Evolutionary conservation across 2,888 invertebrate species (phyloP).

Genomic region (Allolobophora icterica): DNA sequence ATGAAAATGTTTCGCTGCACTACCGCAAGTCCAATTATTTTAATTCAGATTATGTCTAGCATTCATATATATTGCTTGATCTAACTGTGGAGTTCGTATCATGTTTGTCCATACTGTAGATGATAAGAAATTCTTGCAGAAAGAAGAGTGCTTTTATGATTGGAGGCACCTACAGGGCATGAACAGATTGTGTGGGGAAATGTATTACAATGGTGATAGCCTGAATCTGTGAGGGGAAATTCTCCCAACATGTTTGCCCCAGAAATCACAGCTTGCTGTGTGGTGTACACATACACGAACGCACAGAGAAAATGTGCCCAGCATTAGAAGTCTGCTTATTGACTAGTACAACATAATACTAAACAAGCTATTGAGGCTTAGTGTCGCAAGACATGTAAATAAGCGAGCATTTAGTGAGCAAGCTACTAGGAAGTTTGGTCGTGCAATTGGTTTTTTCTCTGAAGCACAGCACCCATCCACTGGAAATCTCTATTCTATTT

Average conservation of each 20-base stretch:
- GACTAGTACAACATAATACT: too few relatives aligned
- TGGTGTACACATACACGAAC: too few relatives aligned
- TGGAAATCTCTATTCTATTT: neutral
- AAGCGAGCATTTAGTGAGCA: neutral
- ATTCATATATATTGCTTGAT: neutral
- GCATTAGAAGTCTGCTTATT: too few relatives aligned
- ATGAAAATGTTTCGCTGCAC: neutral
- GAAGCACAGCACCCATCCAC: neutral
- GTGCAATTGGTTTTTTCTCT: neutral
- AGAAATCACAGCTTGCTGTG: too few relatives aligned
- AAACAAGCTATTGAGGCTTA: too few relatives aligned
- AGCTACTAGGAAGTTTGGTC: neutral
- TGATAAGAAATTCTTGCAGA: too few relatives aligned
- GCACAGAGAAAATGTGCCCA: too few relatives aligned
- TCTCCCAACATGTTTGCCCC: too few relatives aligned
- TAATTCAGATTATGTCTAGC: neutral
- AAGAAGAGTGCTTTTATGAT: neutral
- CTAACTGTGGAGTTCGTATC: neutral
- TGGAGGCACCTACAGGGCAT: neutral
- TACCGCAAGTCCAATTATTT: neutral
- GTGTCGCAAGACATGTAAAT: neutral
- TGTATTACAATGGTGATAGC: neutral
- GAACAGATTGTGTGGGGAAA: neutral
- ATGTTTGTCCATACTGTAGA: too few relatives aligned
- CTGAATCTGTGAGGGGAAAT: neutral